A percentile compares a stretch with the other conserved stretches of the same genome.
Conservation (phyloP, 2,113 vertebrate species). For the Ellobius talpinus region DNA sequence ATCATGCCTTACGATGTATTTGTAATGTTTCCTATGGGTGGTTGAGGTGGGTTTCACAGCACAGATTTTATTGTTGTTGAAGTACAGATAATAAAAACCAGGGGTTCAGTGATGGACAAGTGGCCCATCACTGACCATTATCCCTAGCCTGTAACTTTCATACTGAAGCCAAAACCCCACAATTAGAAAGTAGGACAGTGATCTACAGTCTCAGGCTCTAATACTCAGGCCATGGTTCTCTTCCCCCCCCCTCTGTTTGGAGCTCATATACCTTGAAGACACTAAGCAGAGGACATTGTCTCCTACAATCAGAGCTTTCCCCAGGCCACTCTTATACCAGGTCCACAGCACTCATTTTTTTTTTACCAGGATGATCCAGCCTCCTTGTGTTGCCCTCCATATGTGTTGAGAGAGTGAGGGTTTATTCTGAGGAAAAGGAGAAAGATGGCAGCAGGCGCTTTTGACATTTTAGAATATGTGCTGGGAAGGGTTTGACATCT, state of each 20-base stretch:
- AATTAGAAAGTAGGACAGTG: background rate
- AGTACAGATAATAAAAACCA: background rate
- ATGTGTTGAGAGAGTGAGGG: background rate
- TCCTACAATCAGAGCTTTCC: no score
- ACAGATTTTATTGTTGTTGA: background rate
- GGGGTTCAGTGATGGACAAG: background rate
- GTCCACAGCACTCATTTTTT: background rate
- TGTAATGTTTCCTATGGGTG: fast-evolving
- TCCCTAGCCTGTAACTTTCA: background rate
- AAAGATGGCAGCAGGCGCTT: background rate
- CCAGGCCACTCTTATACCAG: no score
- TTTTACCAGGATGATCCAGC: background rate
- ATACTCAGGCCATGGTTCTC: background rate
- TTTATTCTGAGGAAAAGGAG: slow-evolving; percentile 31
- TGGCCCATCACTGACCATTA: no score
- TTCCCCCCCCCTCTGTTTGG: no score
- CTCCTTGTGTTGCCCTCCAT: background rate
- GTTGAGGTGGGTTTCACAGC: background rate
- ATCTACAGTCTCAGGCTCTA: background rate
- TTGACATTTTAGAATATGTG: slow-evolving; percentile 60
- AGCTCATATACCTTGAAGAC: background rate
- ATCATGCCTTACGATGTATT: background rate
- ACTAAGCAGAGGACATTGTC: background rate
- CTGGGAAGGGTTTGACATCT: slow-evolving; percentile 48
- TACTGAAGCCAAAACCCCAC: background rate